Evolutionary conservation across 2,888 invertebrate genomes (phyloP), one percentile per base, ranked within the genome.

Genomic region (Idaea straminata): DNA sequence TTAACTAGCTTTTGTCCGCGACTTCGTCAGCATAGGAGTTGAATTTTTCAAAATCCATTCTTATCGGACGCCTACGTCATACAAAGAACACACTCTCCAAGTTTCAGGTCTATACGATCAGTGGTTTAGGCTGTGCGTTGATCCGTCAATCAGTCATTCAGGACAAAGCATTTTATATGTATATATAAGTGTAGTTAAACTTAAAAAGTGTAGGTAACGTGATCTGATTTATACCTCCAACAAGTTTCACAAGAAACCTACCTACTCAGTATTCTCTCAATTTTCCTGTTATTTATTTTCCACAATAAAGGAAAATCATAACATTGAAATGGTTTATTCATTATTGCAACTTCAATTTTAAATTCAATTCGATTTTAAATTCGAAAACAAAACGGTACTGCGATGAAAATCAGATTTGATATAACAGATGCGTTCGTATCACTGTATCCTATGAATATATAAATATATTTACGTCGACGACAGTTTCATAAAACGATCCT

Each of bases 361-460:
- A 69, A 71, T 72, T 72, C 72, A 72, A 72, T 63, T 64, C 67
- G 57, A 73, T 74, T 77, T 75, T 36, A 75, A 76, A 76, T 76
- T 74, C 64, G 63, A 75, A 74, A 75, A 71, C 64, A 66, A 75
- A 77, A 77, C 75, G 77, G 72, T 76, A 73, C 75, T 66, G 63
- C 63, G 69, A 77, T 78, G 69, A 74, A 77, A 79, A 70, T 73
- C 78, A 75, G 72, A 75, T 78, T 78, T 74, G 70, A 69, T 70
- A 74, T 77, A 77, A 74, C 73, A 68, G 71, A 75, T 78, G 73
- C 77, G 73, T 76, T 67, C 71, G 73, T 75, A 79, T 76, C 75
- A 74, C 75, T 70, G 79, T 71, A 75, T 76, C 69, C 78, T 75
- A 81, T 83, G 82, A 81, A 83, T 83, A 80, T 76, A 79, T 82